Evolutionary conservation across 1,140 invertebrate species (phyloP).

Genomic region (Dinothrombium tinctorium): DNA sequence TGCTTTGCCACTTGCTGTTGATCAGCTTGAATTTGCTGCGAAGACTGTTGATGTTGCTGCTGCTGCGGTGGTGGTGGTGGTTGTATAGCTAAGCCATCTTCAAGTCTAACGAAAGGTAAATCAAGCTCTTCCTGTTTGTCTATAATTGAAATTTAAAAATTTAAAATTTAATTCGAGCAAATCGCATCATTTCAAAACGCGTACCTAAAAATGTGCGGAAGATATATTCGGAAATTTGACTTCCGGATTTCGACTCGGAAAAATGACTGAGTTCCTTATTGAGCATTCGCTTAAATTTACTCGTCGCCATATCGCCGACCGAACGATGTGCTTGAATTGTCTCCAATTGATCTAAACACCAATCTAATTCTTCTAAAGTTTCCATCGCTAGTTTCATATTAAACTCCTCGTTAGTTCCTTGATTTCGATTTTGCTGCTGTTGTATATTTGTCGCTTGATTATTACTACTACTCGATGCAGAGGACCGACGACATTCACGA

Average conservation of each 20-base stretch:
- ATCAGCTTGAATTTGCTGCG: slow-evolving; percentile 1
- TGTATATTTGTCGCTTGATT: background rate
- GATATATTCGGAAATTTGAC: slow-evolving; percentile 97
- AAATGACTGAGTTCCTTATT: slow-evolving; percentile 98
- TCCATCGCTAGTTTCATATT: slow-evolving; percentile 56
- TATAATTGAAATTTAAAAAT: slow-evolving; percentile 20
- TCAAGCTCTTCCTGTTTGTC: slow-evolving; percentile 92
- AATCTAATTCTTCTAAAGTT: slow-evolving; percentile 94
- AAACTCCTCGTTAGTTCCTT: background rate
- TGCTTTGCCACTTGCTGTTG: background rate
- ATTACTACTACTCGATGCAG: too few relatives aligned
- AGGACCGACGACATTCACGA: slow-evolving; percentile 1
- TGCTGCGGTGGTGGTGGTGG: slow-evolving; percentile 10
- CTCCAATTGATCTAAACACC: slow-evolving; percentile 97
- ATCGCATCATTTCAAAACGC: slow-evolving; percentile 19
- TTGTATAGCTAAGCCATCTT: background rate
- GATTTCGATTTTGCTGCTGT: background rate
- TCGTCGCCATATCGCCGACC: slow-evolving; percentile 96
- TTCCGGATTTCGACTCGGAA: slow-evolving; percentile 93
- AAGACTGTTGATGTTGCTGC: slow-evolving; percentile 14
- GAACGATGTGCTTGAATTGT: slow-evolving; percentile 96
- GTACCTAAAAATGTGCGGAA: slow-evolving; percentile 95
- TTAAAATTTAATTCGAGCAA: background rate
- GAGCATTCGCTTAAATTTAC: slow-evolving; percentile 99
- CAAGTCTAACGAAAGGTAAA: slow-evolving; percentile 36